Percentiles rank a stretch among this genome's conserved stretches.
Evolutionary conservation across 2,113 vertebrate genomes (phyloP).

Genomic region (Alaudala cheleensis): DNA sequence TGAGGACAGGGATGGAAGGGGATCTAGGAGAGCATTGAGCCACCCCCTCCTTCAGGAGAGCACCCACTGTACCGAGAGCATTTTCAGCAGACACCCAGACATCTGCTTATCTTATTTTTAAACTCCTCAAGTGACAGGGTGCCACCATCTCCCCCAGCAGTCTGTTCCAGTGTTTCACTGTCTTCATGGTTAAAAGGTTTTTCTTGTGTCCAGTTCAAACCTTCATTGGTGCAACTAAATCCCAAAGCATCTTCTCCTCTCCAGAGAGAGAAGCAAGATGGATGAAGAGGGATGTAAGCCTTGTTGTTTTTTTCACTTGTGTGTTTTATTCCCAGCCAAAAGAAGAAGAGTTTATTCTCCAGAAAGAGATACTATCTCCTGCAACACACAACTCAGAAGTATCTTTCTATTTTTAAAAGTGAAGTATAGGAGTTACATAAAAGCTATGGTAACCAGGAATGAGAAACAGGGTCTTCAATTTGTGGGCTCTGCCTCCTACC

Average conservation of each 20-base stretch:
- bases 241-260: neutral
- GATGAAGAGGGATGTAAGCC: neutral
- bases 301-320: fast-evolving
- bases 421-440: neutral
- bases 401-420: constrained; percentile 31
- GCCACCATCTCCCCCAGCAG: neutral
- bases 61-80: neutral
- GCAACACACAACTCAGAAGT: neutral
- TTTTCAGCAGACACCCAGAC: neutral
- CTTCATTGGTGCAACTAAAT: neutral
- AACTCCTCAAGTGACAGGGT: neutral
- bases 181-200: neutral
- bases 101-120: neutral
- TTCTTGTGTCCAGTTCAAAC: neutral
- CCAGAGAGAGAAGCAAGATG: neutral
- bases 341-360: neutral
- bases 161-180: neutral
- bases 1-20: neutral
- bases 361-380: neutral
- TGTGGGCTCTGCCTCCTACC: neutral
- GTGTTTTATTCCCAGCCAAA: neutral
- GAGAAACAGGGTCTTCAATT: neutral
- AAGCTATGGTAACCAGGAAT: neutral
- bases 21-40: neutral
- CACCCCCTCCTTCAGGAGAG: neutral